These are phyloP conservation scores for Lordiphosa collinella DNA, from an alignment of 1,140 invertebrate genomes.

Conservation along the genomic window DNA sequence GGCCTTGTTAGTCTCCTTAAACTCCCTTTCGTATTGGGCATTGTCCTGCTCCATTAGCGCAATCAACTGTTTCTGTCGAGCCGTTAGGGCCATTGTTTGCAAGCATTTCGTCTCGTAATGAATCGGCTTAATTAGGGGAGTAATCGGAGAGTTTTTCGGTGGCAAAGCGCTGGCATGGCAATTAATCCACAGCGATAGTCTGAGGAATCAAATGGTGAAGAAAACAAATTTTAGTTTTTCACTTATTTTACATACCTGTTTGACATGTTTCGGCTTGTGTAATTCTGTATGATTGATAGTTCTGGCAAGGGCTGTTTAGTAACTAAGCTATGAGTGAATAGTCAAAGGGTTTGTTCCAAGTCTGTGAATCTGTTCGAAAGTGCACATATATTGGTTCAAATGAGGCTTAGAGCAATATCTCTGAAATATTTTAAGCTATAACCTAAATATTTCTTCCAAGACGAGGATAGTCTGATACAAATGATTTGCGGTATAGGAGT, in stretches of 20 bases:
- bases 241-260: not conserved
- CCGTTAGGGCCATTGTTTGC: not conserved
- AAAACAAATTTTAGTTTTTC: constrained; percentile 8
- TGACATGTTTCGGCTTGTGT: not conserved
- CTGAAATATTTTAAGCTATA: too few relatives aligned
- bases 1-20: not conserved
- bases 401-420: too few relatives aligned
- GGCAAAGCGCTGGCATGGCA: constrained; percentile 3
- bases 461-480: too few relatives aligned
- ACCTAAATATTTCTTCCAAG: too few relatives aligned
- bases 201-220: not conserved
- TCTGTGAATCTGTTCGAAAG: too few relatives aligned
- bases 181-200: constrained; percentile 6
- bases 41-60: constrained; percentile 1
- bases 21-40: not conserved
- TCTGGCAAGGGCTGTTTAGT: too few relatives aligned
- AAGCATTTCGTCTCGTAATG: not conserved
- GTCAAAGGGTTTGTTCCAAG: too few relatives aligned
- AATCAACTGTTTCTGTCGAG: not conserved
- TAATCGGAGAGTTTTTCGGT: not conserved
- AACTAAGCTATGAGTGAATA: too few relatives aligned
- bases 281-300: too few relatives aligned
- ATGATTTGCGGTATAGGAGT: too few relatives aligned
- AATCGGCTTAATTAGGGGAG: constrained; percentile 2
- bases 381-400: too few relatives aligned